These are phyloP conservation scores for Atherix ibis DNA, from an alignment of 2,888 invertebrate genomes.

Conservation along the genomic window DNA sequence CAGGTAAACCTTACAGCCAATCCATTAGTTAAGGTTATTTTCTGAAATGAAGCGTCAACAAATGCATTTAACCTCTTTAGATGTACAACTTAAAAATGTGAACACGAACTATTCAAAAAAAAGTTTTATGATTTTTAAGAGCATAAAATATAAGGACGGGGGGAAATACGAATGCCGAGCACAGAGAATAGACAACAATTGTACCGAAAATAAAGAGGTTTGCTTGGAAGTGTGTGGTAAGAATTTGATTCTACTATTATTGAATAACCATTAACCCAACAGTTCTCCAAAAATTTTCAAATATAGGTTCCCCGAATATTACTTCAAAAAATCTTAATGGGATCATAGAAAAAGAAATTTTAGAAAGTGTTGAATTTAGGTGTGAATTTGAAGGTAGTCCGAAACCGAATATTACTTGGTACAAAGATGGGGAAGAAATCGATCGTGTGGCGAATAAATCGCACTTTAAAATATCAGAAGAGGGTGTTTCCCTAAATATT, in stretches of 20 bases:
- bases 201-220: slow-evolving; percentile 20
- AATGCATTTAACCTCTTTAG: too few species aligned
- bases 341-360: too few species aligned
- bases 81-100: slow-evolving; percentile 15
- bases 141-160: slow-evolving; percentile 24
- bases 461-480: slow-evolving; percentile 14
- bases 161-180: slow-evolving; percentile 33
- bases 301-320: slow-evolving; percentile 32
- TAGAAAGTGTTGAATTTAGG: too few species aligned
- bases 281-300: slow-evolving; percentile 20
- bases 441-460: slow-evolving; percentile 24
- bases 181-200: slow-evolving; percentile 14
- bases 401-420: slow-evolving; percentile 50
- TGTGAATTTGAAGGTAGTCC: slow-evolving; percentile 45
- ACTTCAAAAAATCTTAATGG: slow-evolving; percentile 33
- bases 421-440: slow-evolving; percentile 36
- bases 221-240: slow-evolving; percentile 30
- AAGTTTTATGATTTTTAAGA: slow-evolving; percentile 24
- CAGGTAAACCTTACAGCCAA: slow-evolving; percentile 15
- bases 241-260: not conserved
- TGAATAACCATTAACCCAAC: slow-evolving; percentile 3
- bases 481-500: slow-evolving; percentile 34
- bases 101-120: slow-evolving; percentile 24
- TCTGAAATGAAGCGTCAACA: too few species aligned
- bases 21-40: slow-evolving; percentile 1